Evolutionary conservation across 2,797 vertebrate genomes (phyloP), one percentile per base, ranked within the genome.

Genomic region (Hippoglossus hippoglossus): DNA sequence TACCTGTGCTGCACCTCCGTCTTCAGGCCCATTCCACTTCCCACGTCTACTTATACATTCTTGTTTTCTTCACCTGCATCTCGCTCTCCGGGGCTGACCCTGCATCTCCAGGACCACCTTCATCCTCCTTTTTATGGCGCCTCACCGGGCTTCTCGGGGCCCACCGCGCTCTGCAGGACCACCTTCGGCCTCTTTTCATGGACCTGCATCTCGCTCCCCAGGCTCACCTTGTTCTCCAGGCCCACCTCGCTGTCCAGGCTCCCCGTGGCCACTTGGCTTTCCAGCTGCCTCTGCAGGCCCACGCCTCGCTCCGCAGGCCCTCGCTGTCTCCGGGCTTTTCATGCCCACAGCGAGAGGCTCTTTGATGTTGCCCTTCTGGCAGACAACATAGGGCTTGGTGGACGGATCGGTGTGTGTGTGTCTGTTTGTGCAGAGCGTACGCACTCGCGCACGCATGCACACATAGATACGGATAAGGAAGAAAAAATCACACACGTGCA

Each of bases 281-380:
- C 83, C 70, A 76, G 71, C 79, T 60, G 77, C 77, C 71, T 85
- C 74, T 81, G 73, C 79, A 88, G 84, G 80, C 83, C 80, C 73
- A 53, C 24, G 26, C 94, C 93, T 91, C 94, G 91, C 95, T 95
- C 95, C 95, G 94, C 93, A 93, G 95, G 95, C 85, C 91, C 66
- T 92, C 57, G 72, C 72, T 91, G 80, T 90, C 90, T 90, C 88
- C 87, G 68, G 87, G 86, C 96, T 90, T 84, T 80, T 86, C 78
- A 84, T 87, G 90, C 91, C 91, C 91, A 92, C 89, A 91, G 89
- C 91, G 66, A 89, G 73, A 85, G 72, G 58, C 81, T 72, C 81
- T 93, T 93, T 93, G 90, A 93, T 89, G 91, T 87, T 89, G 83
- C 86, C 88, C 90, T 91, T 84, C 86, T 88, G 86, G 87, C 85